Conservation (phyloP, 2,888 invertebrate species). For the Suillia variegata region DNA sequence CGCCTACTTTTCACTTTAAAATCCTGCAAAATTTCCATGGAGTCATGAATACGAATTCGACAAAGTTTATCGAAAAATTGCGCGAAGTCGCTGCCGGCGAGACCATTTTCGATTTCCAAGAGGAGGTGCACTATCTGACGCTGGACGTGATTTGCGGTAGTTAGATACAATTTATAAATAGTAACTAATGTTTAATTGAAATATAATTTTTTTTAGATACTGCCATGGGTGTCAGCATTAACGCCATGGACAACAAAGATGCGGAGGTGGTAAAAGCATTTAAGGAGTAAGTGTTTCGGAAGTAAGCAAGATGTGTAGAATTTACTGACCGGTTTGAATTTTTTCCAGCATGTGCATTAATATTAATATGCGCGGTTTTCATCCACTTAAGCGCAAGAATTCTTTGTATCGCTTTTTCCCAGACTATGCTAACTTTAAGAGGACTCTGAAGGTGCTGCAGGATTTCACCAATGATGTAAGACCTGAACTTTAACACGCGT, state of each 20-base stretch:
- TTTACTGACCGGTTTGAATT: not conserved
- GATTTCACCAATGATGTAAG: slow-evolving; percentile 52
- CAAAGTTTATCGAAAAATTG: slow-evolving; percentile 60
- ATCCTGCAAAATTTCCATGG: slow-evolving; percentile 63
- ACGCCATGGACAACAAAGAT: slow-evolving; percentile 62
- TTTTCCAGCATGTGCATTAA: slow-evolving; percentile 47
- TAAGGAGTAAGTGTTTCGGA: slow-evolving; percentile 61
- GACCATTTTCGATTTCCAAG: slow-evolving; percentile 63
- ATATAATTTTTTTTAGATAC: slow-evolving; percentile 63
- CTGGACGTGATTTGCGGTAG: slow-evolving; percentile 63
- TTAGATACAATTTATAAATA: too few species aligned
- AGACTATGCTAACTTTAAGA: slow-evolving; percentile 62
- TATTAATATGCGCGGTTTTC: slow-evolving; percentile 46
- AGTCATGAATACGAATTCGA: slow-evolving; percentile 62
- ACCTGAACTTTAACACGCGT: not conserved
- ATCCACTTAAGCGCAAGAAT: slow-evolving; percentile 39
- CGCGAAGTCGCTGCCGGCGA: slow-evolving; percentile 39
- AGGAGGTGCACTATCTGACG: slow-evolving; percentile 62
- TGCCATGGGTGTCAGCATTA: slow-evolving; percentile 68
- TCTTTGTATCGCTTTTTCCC: slow-evolving; percentile 54
- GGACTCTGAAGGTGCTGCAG: slow-evolving; percentile 54
- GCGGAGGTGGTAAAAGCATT: slow-evolving; percentile 64
- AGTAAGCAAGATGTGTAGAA: not conserved
- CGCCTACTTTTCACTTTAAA: slow-evolving; percentile 64
- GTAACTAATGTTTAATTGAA: too few species aligned